Conservation (phyloP, 2,888 invertebrate genomes). For the Brenthis daphne region DNA sequence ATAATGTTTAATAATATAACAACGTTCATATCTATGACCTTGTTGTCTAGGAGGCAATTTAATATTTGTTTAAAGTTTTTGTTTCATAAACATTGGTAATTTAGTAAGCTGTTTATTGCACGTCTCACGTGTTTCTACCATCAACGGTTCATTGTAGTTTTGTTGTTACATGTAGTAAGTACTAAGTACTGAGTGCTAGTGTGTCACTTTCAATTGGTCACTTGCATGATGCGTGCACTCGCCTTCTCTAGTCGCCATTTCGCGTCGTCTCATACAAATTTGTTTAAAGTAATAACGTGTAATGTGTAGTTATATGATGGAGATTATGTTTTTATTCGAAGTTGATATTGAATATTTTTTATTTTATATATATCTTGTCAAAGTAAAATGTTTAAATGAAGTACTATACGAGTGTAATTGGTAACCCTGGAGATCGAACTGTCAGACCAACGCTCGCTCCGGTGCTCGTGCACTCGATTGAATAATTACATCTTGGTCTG, state of each 20-base stretch:
- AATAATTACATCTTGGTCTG: slow-evolving; percentile 67
- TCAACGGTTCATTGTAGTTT: slow-evolving; percentile 20
- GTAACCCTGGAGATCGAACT: slow-evolving; percentile 30
- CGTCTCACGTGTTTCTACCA: slow-evolving; percentile 12
- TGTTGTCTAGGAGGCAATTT: too few relatives aligned
- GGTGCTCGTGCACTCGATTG: slow-evolving; percentile 74
- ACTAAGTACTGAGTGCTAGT: slow-evolving; percentile 27
- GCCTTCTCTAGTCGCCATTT: slow-evolving; percentile 21
- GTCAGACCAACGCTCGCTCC: slow-evolving; percentile 39
- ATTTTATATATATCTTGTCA: neutral
- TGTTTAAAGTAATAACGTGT: too few relatives aligned
- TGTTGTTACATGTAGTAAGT: slow-evolving; percentile 16
- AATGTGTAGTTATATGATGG: too few relatives aligned
- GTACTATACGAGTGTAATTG: slow-evolving; percentile 1
- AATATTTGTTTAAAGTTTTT: too few relatives aligned
- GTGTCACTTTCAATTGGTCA: slow-evolving; percentile 50
- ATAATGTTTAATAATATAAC: too few relatives aligned
- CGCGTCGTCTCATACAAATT: neutral
- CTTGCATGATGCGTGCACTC: slow-evolving; percentile 61
- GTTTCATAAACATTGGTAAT: too few relatives aligned
- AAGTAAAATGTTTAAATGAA: neutral
- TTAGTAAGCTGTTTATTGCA: slow-evolving; percentile 2
- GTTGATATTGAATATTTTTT: neutral
- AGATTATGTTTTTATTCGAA: too few relatives aligned
- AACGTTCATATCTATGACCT: too few relatives aligned